Base-by-base conservation (phyloP, 1,140 invertebrate genomes). In the Acromyrmex charruanus region DNA sequence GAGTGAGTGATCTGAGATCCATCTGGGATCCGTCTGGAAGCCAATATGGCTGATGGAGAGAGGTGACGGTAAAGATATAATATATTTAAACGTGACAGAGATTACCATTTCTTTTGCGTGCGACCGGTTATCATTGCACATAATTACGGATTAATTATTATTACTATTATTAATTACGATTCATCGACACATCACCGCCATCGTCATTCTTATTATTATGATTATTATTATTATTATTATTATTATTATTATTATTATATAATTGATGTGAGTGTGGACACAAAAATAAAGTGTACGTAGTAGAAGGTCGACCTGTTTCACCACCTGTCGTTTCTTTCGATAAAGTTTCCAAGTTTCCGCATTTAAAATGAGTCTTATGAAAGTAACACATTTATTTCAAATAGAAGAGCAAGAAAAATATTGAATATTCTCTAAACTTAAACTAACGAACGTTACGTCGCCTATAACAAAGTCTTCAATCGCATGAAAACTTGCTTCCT, bases 221-320 rank as follows among this genome's bases (percentile, higher is more conserved):
- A 74, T 79, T 44, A 59, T 88, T 87, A 74, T 74, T 72, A 80
- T 92, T 58, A n/a, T 79, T 44, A 59, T 88, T 87, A 74, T 74
- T 72, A 80, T 92, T 58, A n/a, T 88, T 87, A 74, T 75, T 72
- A 80, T 92, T 88, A 92, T 92, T 90, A 84, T 92, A 92, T 92
- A 92, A 92, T 92, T 92, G 88, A 93, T 93, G 91, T 93, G 91
- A 93, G 92, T 93, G 91, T 93, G 91, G 90, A 92, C 88, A 90
- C 80, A 91, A 69, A 90, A 92, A 92, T 92, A 92, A 92, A 91
- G 86, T 92, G 88, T 92, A 92, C 86, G 90, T 92, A 91, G 91
- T 86, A 89, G 88, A 92, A 91, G 85, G 28, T 51, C 44, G 63
- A 69, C 75, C 31, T 75, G 61, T 80, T 75, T 44, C 55, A 25